These are phyloP conservation scores for Pristionchus fissidentatus DNA, from an alignment of 2,888 invertebrate genomes.

Conservation along the genomic window DNA sequence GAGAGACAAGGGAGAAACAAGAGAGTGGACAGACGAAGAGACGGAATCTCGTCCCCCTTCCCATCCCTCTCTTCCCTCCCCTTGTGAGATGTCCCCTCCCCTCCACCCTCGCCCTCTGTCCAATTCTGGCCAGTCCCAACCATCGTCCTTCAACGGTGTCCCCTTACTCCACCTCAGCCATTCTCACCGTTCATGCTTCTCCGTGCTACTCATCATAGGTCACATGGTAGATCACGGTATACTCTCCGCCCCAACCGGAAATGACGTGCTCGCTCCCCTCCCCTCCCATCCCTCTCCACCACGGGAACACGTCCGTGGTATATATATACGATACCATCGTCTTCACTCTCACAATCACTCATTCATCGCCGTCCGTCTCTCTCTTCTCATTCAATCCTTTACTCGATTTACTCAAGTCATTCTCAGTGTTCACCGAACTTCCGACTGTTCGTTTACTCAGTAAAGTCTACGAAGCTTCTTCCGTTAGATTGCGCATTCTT, in stretches of 20 bases:
- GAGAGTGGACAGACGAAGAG: constrained; percentile 3
- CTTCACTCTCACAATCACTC: neutral
- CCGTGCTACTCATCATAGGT: neutral
- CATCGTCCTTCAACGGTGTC: neutral
- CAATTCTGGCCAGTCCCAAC: constrained; percentile 45
- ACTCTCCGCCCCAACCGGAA: constrained; percentile 32
- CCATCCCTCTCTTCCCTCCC: neutral
- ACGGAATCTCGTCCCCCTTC: neutral
- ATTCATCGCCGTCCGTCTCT: neutral
- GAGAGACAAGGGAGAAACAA: constrained; percentile 5
- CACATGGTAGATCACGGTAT: too few relatives aligned
- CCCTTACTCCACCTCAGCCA: neutral
- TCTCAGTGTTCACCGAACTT: too few relatives aligned
- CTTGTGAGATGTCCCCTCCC: neutral
- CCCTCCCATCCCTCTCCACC: neutral
- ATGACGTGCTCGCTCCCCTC: neutral
- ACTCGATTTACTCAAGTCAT: neutral
- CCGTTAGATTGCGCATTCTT: constrained; percentile 9
- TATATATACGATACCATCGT: constrained; percentile 25
- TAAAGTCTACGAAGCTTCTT: neutral
- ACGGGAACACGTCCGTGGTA: neutral
- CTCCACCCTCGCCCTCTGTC: neutral
- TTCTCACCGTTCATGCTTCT: neutral
- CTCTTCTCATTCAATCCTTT: neutral
- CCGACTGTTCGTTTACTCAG: constrained; percentile 15